Evolutionary conservation across 2,888 invertebrate genomes (phyloP).

Genomic region (Megaustenia siamemsis): DNA sequence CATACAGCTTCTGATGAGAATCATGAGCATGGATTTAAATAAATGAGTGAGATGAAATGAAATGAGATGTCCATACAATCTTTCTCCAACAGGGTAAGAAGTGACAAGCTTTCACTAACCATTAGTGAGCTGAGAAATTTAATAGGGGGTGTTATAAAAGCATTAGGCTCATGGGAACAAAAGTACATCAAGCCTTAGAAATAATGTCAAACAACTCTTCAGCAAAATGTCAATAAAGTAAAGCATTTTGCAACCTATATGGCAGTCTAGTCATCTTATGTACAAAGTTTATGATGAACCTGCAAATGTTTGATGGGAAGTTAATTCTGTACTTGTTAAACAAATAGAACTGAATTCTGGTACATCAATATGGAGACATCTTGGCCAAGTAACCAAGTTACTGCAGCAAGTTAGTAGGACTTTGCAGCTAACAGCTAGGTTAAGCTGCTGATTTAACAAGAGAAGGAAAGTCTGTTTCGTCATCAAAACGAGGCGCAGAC

Average conservation of each 20-base stretch:
- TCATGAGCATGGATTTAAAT: constrained; percentile 26
- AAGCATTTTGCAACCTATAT: constrained; percentile 11
- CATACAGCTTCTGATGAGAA: constrained; percentile 3
- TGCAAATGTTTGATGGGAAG: constrained; percentile 11
- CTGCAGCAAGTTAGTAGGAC: not conserved
- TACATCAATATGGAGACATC: constrained; percentile 25
- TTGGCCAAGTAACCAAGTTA: not conserved
- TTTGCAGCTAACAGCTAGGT: constrained; percentile 28
- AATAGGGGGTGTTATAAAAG: not conserved
- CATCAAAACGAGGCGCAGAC: constrained; percentile 90
- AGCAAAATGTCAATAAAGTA: constrained; percentile 23
- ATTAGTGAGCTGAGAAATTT: not conserved
- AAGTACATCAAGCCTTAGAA: constrained; percentile 10
- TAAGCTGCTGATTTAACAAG: constrained; percentile 83
- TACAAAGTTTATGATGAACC: constrained; percentile 34
- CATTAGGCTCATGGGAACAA: not conserved
- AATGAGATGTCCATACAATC: constrained; percentile 15
- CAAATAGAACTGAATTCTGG: constrained; percentile 14
- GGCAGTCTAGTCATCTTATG: constrained; percentile 31
- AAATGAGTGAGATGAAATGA: too few species aligned
- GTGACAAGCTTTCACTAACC: constrained; percentile 9
- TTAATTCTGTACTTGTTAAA: not conserved
- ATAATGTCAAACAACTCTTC: constrained; percentile 9
- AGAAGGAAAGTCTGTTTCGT: constrained; percentile 96
- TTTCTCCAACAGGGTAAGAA: not conserved